These are phyloP conservation scores for Lycaon pictus DNA, from an alignment of 2,113 vertebrate species.

Conservation along the genomic window DNA sequence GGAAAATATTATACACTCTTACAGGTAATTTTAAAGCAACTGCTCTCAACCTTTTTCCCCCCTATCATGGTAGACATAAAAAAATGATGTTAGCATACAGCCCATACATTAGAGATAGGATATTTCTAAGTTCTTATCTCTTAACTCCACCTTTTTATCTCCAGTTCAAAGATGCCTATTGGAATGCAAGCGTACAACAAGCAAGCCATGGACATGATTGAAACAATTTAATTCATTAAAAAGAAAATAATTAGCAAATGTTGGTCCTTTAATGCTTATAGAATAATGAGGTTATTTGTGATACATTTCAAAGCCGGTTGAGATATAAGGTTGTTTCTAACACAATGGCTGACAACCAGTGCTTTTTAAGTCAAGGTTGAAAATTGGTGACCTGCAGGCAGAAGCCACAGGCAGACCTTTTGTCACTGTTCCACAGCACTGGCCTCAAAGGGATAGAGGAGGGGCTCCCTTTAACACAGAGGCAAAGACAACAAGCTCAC, in stretches of 20 bases:
- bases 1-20: constrained; percentile 72
- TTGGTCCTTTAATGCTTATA: background rate
- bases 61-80: constrained; percentile 13
- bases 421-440: background rate
- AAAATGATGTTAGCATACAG: background rate
- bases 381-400: background rate
- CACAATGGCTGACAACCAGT: background rate
- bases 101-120: background rate
- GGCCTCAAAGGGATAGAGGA: background rate
- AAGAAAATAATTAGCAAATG: constrained; percentile 21
- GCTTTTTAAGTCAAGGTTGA: background rate
- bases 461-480: background rate
- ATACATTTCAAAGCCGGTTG: background rate
- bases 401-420: background rate
- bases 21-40: constrained; percentile 66
- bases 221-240: background rate
- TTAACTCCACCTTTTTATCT: background rate
- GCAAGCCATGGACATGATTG: background rate
- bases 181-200: background rate
- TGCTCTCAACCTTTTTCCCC: constrained; percentile 65
- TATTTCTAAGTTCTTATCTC: constrained; percentile 39
- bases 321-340: background rate
- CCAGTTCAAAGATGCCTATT: background rate
- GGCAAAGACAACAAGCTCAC: background rate
- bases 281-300: constrained; percentile 9